A percentile compares a stretch with the other conserved stretches of the same genome.
Conservation (phyloP, 2,113 vertebrate genomes). For the Oryzias javanicus region DNA sequence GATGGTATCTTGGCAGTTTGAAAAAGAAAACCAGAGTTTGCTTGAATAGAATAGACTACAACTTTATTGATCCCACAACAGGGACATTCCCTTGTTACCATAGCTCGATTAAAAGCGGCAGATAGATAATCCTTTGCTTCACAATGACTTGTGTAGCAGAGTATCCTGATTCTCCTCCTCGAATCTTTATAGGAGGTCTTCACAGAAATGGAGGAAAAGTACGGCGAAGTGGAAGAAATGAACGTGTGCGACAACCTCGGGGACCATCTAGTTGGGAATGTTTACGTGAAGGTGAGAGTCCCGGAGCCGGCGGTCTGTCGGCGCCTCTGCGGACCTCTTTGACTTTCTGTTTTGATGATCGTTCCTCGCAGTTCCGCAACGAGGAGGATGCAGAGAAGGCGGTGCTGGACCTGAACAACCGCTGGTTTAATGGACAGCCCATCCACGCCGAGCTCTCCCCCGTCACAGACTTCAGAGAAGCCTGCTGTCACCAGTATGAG, state of each 20-base stretch:
- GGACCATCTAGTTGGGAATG: conserved; percentile 96
- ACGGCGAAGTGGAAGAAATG: conserved; percentile 98
- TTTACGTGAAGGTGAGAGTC: conserved; percentile 90
- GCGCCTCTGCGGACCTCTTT: neutral
- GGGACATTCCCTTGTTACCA: too few relatives aligned
- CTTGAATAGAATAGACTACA: too few relatives aligned
- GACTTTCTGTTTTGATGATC: neutral
- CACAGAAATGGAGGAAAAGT: conserved; percentile 98
- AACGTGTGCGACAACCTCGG: conserved; percentile 97
- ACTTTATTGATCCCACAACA: too few relatives aligned
- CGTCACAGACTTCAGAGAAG: conserved; percentile 99
- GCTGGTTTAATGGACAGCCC: conserved; percentile 97
- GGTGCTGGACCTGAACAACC: conserved; percentile 96
- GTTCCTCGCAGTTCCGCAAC: conserved; percentile 82
- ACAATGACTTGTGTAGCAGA: too few relatives aligned
- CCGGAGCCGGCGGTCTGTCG: neutral
- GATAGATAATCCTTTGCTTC: too few relatives aligned
- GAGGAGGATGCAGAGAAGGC: conserved; percentile 98
- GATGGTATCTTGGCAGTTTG: too few relatives aligned
- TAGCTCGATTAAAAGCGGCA: too few relatives aligned
- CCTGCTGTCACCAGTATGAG: conserved; percentile 97
- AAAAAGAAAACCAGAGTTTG: too few relatives aligned
- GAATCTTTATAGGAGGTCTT: conserved; percentile 86
- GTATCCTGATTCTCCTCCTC: neutral
- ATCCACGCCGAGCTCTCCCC: conserved; percentile 97